Conservation (phyloP, 2,797 vertebrate genomes). For the Amphiprion clarkii region DNA sequence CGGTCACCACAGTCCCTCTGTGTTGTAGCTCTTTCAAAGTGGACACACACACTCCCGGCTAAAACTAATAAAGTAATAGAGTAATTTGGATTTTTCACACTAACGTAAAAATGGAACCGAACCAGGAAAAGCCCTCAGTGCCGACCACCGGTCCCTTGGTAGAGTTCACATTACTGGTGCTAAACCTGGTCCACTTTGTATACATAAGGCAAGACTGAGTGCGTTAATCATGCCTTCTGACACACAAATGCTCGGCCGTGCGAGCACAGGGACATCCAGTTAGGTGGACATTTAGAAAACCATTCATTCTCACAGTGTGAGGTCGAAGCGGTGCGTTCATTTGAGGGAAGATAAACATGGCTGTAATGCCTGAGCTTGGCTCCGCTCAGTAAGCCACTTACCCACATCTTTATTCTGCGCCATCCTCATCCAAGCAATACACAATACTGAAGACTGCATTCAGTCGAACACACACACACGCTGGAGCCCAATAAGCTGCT, state of each 20-base stretch:
- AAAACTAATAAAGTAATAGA: constrained; percentile 39
- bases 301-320: constrained; percentile 19
- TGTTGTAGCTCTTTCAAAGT: constrained; percentile 5
- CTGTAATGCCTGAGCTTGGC: constrained; percentile 4
- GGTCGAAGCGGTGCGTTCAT: constrained; percentile 5
- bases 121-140: constrained; percentile 37
- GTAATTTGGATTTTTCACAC: constrained; percentile 16
- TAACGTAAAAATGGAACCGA: constrained; percentile 40
- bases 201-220: constrained; percentile 40
- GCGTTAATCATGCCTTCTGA: constrained; percentile 49
- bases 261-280: constrained; percentile 1
- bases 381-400: neutral
- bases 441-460: neutral
- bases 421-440: constrained; percentile 2
- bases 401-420: constrained; percentile 3
- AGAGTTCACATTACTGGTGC: constrained; percentile 53
- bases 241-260: constrained; percentile 12
- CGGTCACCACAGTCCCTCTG: constrained; percentile 18
- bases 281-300: constrained; percentile 8
- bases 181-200: constrained; percentile 48
- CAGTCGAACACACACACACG: constrained; percentile 4
- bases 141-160: constrained; percentile 39
- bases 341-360: constrained; percentile 35
- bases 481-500: constrained; percentile 28
- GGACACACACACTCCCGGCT: neutral